Percentiles rank a stretch among this genome's conserved stretches.
These are phyloP conservation scores for Branchinecta lynchi DNA, from an alignment of 1,140 invertebrate genomes.

Conservation along the genomic window DNA sequence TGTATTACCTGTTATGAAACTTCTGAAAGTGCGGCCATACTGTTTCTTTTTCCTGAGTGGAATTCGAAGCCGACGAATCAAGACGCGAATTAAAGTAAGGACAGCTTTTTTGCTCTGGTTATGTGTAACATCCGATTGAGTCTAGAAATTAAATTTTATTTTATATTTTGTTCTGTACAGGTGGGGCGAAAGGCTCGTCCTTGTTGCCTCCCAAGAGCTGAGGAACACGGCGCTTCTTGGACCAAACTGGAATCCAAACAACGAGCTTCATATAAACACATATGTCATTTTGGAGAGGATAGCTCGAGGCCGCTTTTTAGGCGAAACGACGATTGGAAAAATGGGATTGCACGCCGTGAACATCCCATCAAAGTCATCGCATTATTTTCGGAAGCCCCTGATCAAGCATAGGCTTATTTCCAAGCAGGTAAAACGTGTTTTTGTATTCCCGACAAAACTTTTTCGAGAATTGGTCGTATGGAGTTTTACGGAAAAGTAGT, in stretches of 20 bases:
- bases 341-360: conserved; percentile 35
- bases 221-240: conserved; percentile 43
- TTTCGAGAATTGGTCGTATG: no score
- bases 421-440: conserved; percentile 38
- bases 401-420: conserved; percentile 42
- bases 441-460: no score
- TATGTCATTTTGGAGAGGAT: conserved; percentile 61
- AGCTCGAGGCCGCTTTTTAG: conserved; percentile 49
- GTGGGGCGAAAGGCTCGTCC: conserved; percentile 44
- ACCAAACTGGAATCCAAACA: conserved; percentile 34
- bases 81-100: no score
- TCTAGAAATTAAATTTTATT: no score
- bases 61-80: no score
- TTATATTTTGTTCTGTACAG: conserved; percentile 25
- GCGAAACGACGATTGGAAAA: conserved; percentile 51
- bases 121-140: no score
- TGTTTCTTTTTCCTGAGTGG: no score
- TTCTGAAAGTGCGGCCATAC: no score
- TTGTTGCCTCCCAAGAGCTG: conserved; percentile 50
- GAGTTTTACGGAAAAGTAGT: no score
- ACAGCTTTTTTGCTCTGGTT: no score
- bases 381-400: conserved; percentile 21
- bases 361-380: conserved; percentile 17
- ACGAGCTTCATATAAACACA: conserved; percentile 39
- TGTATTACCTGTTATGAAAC: no score